These are phyloP conservation scores for Chironex yamaguchii DNA, from an alignment of 30 jellyfish, hydroid and myxozoan genomes.

Conservation along the genomic window DNA sequence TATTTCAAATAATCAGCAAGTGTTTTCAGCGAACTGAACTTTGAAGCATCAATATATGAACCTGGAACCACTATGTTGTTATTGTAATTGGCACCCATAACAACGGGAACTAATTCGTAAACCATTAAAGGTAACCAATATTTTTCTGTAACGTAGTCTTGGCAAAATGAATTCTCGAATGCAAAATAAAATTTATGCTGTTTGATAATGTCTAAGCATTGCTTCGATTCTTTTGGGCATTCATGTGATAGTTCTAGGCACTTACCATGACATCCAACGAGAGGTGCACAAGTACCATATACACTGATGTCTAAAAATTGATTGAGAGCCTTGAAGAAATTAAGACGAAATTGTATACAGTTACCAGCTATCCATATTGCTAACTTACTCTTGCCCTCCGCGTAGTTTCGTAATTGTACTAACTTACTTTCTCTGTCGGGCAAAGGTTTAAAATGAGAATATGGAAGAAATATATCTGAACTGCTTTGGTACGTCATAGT, in stretches of 20 bases:
- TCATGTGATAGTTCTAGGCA: too few species aligned
- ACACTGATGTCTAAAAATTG: constrained; percentile 3
- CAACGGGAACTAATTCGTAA: neutral
- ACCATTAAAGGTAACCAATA: neutral
- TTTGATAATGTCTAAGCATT: neutral
- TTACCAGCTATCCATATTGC: constrained; percentile 40
- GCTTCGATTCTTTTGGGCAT: neutral
- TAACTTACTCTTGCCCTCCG: constrained; percentile 27
- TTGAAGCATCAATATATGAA: constrained; percentile 50
- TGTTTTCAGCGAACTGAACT: constrained; percentile 14
- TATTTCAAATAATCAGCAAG: constrained; percentile 7
- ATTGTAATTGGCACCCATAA: neutral
- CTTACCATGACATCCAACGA: neutral
- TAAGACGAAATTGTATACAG: constrained; percentile 60
- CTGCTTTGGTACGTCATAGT: constrained; percentile 40
- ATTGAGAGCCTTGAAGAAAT: constrained; percentile 1
- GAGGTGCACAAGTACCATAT: constrained; percentile 40
- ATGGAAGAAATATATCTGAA: constrained; percentile 47
- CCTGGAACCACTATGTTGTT: constrained; percentile 16
- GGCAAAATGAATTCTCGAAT: neutral
- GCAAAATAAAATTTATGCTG: constrained; percentile 1
- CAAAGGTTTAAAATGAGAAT: constrained; percentile 27
- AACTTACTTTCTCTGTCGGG: neutral
- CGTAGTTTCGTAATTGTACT: constrained; percentile 12
- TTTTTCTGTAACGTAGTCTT: constrained; percentile 9